phyloP scores from a whole-genome alignment of 2,888 invertebrate genomes.

The Polylopha cassiicola region DNA sequence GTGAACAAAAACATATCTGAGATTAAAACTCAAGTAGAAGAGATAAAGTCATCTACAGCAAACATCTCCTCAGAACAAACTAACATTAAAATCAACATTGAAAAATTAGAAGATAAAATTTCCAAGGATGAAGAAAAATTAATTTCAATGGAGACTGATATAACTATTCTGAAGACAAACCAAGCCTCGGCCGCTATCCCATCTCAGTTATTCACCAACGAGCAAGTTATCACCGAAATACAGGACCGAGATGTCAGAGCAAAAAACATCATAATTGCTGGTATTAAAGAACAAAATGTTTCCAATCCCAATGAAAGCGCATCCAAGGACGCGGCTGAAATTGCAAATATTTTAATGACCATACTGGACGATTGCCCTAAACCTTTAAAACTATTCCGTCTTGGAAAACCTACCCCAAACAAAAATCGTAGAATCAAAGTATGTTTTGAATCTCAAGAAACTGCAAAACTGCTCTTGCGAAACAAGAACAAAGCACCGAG shows the following conservation, averaged over 20 bases:
- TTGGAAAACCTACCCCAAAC: not conserved
- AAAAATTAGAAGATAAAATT: not conserved
- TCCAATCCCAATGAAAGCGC: not conserved
- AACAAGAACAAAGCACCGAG: not conserved
- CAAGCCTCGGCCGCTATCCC: not conserved
- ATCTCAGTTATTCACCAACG: not conserved
- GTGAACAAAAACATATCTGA: not conserved
- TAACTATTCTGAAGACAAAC: not conserved
- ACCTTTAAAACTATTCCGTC: not conserved
- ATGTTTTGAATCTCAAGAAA: not conserved
- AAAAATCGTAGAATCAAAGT: not conserved
- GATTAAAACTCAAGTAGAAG: slow-evolving; percentile 1
- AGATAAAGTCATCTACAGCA: slow-evolving; percentile 1
- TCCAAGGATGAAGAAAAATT: not conserved
- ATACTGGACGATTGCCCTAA: not conserved
- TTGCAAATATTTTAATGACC: not conserved
- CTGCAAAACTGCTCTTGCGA: not conserved
- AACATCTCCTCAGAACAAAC: not conserved
- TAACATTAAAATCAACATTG: not conserved
- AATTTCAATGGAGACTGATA: not conserved
- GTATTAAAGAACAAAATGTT: not conserved
- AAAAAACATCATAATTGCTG: slow-evolving; percentile 1
- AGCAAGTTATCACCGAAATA: not conserved
- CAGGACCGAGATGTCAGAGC: not conserved
- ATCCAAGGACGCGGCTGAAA: not conserved